A percentile compares a stretch with the other conserved stretches of the same genome.
These are phyloP conservation scores for Macrophya annulata DNA, from an alignment of 2,888 invertebrate genomes.

Conservation along the genomic window DNA sequence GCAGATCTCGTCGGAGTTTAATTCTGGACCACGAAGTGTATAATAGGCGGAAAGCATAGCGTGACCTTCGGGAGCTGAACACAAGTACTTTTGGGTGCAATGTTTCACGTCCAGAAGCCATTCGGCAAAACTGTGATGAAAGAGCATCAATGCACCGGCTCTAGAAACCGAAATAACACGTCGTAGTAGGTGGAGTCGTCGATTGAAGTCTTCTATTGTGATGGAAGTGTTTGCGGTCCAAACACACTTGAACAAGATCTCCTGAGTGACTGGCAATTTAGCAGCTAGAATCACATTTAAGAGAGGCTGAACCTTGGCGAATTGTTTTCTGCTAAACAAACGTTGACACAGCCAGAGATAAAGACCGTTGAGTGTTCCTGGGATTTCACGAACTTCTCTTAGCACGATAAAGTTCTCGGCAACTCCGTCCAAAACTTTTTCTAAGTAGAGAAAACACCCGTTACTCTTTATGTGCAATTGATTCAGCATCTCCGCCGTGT, in stretches of 20 bases:
- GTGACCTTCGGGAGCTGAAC: conserved; percentile 93
- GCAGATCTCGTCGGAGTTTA: conserved; percentile 89
- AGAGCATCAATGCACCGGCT: conserved; percentile 86
- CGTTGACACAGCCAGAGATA: conserved; percentile 97
- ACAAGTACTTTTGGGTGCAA: conserved; percentile 96
- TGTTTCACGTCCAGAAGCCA: conserved; percentile 99
- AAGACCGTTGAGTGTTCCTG: conserved; percentile 96
- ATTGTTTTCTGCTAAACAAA: conserved; percentile 93
- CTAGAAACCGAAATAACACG: conserved; percentile 84
- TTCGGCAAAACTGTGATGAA: conserved; percentile 97
- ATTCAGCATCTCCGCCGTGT: conserved; percentile 97
- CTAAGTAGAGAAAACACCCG: conserved; percentile 93
- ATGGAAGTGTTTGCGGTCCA: conserved; percentile 90
- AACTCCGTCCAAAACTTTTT: conserved; percentile 94
- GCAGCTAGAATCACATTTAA: conserved; percentile 94
- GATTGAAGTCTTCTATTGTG: conserved; percentile 90
- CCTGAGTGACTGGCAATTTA: conserved; percentile 91
- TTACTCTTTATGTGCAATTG: conserved; percentile 98
- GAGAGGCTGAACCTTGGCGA: conserved; percentile 91
- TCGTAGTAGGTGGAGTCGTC: conserved; percentile 88
- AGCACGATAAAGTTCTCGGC: conserved; percentile 96
- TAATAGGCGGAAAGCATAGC: conserved; percentile 93
- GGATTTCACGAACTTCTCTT: conserved; percentile 95
- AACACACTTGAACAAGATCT: conserved; percentile 91
- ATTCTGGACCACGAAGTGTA: conserved; percentile 85